These are phyloP conservation scores for Monomorium pharaonis DNA, from an alignment of 1,140 invertebrate species.

Conservation along the genomic window DNA sequence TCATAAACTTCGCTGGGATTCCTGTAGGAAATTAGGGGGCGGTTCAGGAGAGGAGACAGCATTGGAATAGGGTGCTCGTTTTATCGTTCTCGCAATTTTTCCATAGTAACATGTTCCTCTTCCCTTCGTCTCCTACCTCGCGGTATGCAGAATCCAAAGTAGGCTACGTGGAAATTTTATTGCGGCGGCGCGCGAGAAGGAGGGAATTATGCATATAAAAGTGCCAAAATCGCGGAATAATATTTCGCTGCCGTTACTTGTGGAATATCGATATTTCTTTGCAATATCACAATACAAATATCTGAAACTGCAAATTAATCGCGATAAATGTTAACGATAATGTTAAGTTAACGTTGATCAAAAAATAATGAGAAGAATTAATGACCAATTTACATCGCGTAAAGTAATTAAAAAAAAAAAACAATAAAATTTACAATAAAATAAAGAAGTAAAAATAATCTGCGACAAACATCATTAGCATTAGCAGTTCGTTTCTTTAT, in stretches of 20 bases:
- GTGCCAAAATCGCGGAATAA: slow-evolving; percentile 1
- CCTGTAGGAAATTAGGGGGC: slow-evolving; percentile 27
- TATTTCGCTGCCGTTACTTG: neutral
- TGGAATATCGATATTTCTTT: neutral
- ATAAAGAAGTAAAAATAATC: neutral
- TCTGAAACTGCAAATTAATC: neutral
- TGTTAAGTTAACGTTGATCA: neutral
- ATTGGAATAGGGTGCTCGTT: neutral
- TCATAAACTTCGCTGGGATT: slow-evolving; percentile 41
- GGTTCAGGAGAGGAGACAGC: neutral
- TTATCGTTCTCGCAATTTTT: slow-evolving; percentile 40
- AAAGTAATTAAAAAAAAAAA: neutral
- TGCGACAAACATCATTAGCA: neutral
- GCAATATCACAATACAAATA: neutral
- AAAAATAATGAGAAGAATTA: slow-evolving; percentile 20
- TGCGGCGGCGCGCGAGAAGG: too few relatives aligned
- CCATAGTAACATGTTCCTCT: neutral
- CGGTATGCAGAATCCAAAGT: slow-evolving; percentile 2
- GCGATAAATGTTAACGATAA: neutral
- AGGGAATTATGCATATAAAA: neutral
- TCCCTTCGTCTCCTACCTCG: neutral
- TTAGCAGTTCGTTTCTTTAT: neutral
- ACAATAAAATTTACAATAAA: neutral
- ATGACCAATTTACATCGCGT: neutral
- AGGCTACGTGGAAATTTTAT: slow-evolving; percentile 16